phyloP scores from a whole-genome alignment of 2,888 invertebrate species.

The Globia sparganii region DNA sequence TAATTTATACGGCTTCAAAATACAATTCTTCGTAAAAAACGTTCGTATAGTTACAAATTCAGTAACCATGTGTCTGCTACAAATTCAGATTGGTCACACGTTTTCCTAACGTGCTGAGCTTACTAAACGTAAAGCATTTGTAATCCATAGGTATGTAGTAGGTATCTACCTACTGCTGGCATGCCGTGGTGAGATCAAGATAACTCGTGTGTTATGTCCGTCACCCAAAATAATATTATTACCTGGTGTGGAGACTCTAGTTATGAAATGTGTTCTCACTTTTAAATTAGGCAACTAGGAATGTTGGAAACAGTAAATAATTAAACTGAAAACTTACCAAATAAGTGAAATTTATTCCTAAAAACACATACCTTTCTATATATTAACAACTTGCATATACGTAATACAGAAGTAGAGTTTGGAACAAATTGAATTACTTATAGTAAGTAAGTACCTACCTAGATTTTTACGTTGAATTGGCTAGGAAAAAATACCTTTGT shows the following conservation, averaged over 20 bases:
- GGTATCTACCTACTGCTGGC: conserved; percentile 4
- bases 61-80: conserved; percentile 20
- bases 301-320: neutral
- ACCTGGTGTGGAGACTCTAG: conserved; percentile 18
- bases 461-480: neutral
- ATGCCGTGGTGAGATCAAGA: conserved; percentile 52
- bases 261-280: conserved; percentile 6
- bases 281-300: neutral
- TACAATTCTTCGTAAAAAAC: neutral
- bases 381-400: neutral
- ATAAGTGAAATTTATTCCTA: neutral
- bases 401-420: neutral
- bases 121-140: conserved; percentile 45
- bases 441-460: neutral
- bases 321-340: neutral
- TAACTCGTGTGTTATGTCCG: conserved; percentile 34
- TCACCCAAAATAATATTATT: conserved; percentile 51
- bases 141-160: conserved; percentile 49
- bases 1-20: neutral
- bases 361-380: neutral
- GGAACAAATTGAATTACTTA: neutral
- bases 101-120: conserved; percentile 43
- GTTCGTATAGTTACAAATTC: neutral
- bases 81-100: conserved; percentile 52
- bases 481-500: conserved; percentile 4